Conservation (phyloP, 2,797 vertebrate genomes). For the Myotis planiceps region DNA sequence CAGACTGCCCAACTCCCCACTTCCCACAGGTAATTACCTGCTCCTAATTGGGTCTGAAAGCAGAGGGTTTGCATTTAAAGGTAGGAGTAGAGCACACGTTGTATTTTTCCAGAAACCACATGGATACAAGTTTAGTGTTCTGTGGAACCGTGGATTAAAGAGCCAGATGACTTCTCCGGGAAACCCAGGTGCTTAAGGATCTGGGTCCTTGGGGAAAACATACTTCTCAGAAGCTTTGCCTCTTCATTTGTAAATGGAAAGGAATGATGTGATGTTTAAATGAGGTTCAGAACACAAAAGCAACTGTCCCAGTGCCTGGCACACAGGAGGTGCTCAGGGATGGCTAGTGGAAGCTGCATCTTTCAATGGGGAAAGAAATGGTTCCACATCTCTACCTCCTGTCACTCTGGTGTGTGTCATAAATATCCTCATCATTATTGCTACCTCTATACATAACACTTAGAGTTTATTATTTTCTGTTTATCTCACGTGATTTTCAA, state of each 20-base stretch:
- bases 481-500: not conserved
- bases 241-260: not conserved
- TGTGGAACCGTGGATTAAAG: not conserved
- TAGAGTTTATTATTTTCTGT: not conserved
- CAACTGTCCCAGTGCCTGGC: not conserved
- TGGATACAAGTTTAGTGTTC: not conserved
- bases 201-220: not conserved
- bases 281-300: not conserved
- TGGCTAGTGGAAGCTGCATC: not conserved
- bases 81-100: conserved; percentile 9
- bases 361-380: not conserved
- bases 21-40: conserved; percentile 87
- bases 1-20: conserved; percentile 81
- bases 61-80: conserved; percentile 78
- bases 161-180: not conserved
- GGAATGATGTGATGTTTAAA: not conserved
- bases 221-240: not conserved
- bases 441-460: not conserved
- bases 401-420: not conserved
- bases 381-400: not conserved
- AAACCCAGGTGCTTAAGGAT: not conserved
- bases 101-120: conserved; percentile 13
- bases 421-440: not conserved
- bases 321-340: not conserved
- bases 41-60: conserved; percentile 86